These are phyloP conservation scores for Buphagus erythrorhynchus DNA, from an alignment of 2,797 vertebrate species.

Conservation along the genomic window DNA sequence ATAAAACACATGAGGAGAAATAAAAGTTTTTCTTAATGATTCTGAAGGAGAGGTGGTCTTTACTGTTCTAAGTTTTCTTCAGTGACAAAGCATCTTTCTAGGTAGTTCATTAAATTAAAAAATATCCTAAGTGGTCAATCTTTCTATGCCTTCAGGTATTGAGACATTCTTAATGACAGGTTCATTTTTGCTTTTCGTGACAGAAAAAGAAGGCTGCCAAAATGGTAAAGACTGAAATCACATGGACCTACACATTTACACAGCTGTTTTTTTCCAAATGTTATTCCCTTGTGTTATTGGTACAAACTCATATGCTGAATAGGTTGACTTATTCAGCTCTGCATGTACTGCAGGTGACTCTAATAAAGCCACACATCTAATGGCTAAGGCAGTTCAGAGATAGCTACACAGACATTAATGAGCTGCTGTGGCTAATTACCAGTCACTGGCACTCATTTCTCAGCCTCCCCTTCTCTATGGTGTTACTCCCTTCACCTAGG, in stretches of 20 bases:
- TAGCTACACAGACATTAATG: background rate
- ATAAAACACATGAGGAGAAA: background rate
- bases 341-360: background rate
- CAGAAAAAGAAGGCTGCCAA: background rate
- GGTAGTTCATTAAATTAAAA: background rate
- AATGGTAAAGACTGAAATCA: background rate
- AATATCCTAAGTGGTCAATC: background rate
- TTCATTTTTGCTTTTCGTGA: background rate
- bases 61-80: background rate
- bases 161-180: background rate
- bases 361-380: background rate
- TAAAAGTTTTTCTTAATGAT: background rate
- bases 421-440: background rate
- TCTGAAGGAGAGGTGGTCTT: background rate
- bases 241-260: fast-evolving
- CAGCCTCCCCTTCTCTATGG: background rate
- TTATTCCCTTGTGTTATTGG: background rate
- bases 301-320: background rate
- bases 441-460: background rate
- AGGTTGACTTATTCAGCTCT: background rate
- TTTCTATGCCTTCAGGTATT: background rate
- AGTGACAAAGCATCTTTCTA: background rate
- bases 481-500: background rate
- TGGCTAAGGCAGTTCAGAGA: background rate
- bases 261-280: background rate